Evolutionary conservation across 1,140 invertebrate species (phyloP).

Genomic region (Spodoptera frugiperda): DNA sequence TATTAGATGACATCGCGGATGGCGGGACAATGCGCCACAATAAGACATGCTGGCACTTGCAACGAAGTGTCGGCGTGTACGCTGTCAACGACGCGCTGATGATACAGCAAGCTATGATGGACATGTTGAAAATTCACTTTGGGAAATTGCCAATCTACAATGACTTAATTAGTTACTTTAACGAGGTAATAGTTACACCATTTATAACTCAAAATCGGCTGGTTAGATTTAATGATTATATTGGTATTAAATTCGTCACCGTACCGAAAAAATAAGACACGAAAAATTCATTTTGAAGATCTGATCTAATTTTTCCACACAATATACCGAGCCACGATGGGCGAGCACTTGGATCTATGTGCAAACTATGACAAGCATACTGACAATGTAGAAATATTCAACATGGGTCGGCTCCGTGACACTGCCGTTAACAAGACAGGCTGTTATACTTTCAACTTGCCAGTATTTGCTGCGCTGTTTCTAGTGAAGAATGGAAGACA

Average conservation of each 20-base stretch:
- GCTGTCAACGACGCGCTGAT: constrained; percentile 93
- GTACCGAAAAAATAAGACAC: too few relatives aligned
- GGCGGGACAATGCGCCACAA: constrained; percentile 91
- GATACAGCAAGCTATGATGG: constrained; percentile 40
- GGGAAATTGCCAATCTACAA: constrained; percentile 1
- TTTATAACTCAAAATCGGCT: too few relatives aligned
- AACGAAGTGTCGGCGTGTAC: constrained; percentile 90
- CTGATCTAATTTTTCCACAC: neutral
- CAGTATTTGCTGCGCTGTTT: constrained; percentile 65
- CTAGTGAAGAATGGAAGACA: constrained; percentile 1
- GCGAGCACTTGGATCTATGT: constrained; percentile 89
- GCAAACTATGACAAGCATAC: constrained; percentile 78
- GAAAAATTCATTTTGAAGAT: too few relatives aligned
- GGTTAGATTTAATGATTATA: too few relatives aligned
- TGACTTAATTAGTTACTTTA: constrained; percentile 38
- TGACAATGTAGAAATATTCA: constrained; percentile 82
- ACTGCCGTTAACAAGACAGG: constrained; percentile 96
- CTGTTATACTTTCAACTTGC: constrained; percentile 93
- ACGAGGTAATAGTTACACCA: constrained; percentile 27
- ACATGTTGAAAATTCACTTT: constrained; percentile 40
- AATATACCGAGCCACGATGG: constrained; percentile 65
- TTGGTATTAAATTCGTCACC: too few relatives aligned
- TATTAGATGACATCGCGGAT: constrained; percentile 97
- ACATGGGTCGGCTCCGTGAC: constrained; percentile 90
- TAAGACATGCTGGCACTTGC: constrained; percentile 94